Percentiles rank a stretch among this genome's conserved stretches.
Conservation (phyloP, 2,888 invertebrate species). For the Drosophila pseudotakahashii region DNA sequence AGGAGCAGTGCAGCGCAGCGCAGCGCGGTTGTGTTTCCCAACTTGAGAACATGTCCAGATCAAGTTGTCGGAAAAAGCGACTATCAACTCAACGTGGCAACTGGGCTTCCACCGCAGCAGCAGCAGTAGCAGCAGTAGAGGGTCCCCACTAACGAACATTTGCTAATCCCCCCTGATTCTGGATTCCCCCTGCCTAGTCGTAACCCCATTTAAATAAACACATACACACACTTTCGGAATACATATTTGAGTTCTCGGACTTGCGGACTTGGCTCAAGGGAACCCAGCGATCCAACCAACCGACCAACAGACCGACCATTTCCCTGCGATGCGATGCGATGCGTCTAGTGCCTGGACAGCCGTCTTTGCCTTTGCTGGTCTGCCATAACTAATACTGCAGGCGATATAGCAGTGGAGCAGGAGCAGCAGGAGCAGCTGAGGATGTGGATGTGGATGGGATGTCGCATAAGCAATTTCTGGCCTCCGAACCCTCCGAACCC, state of each 20-base stretch:
- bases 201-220: constrained; percentile 29
- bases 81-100: constrained; percentile 64
- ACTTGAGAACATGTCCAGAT: constrained; percentile 76
- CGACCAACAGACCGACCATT: constrained; percentile 21
- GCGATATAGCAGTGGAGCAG: constrained; percentile 56
- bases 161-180: constrained; percentile 5
- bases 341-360: constrained; percentile 36
- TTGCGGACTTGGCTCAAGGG: constrained; percentile 53
- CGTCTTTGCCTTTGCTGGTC: constrained; percentile 63
- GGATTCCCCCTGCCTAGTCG: background rate
- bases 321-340: constrained; percentile 17
- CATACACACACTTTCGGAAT: constrained; percentile 26
- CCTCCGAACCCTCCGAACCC: constrained; percentile 29
- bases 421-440: constrained; percentile 52
- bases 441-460: constrained; percentile 53
- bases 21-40: constrained; percentile 53
- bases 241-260: constrained; percentile 46
- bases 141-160: constrained; percentile 30
- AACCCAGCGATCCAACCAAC: background rate
- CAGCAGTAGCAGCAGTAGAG: constrained; percentile 11
- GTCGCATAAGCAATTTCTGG: constrained; percentile 81
- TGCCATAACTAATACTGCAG: constrained; percentile 72
- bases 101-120: constrained; percentile 55
- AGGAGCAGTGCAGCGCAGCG: constrained; percentile 9
- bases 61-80: constrained; percentile 78